phyloP scores from a whole-genome alignment of 2,888 invertebrate genomes.

The Cephalotes varians region DNA sequence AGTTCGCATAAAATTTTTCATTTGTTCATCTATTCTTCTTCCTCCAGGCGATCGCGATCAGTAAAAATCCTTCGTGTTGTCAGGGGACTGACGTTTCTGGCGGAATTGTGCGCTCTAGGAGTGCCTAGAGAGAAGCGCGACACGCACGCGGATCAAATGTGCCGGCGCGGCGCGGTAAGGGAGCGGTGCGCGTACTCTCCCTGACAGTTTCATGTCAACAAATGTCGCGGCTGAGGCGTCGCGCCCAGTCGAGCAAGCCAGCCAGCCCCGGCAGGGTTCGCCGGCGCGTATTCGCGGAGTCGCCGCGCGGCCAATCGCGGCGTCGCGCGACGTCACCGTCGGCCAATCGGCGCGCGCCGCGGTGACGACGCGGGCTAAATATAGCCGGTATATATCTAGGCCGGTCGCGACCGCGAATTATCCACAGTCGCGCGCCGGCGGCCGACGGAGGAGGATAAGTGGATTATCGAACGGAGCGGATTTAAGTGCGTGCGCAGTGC shows the following conservation, averaged over 20 bases:
- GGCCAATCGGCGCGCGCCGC: conserved; percentile 75
- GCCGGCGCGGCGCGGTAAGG: conserved; percentile 32
- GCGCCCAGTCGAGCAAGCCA: conserved; percentile 68
- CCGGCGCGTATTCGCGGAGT: conserved; percentile 73
- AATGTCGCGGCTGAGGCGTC: conserved; percentile 78
- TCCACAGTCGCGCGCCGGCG: conserved; percentile 85
- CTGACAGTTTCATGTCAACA: conserved; percentile 84
- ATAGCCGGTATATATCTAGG: conserved; percentile 85
- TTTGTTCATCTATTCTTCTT: neutral
- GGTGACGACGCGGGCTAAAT: conserved; percentile 83
- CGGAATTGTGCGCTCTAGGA: conserved; percentile 34
- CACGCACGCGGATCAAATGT: conserved; percentile 38
- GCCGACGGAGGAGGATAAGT: conserved; percentile 77
- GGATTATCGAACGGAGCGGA: conserved; percentile 17
- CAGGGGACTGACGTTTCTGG: conserved; percentile 25
- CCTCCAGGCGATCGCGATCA: too few species aligned
- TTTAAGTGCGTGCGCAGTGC: conserved; percentile 39
- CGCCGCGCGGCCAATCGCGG: conserved; percentile 70
- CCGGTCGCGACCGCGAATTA: conserved; percentile 83
- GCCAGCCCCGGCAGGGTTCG: conserved; percentile 56
- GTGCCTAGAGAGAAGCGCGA: conserved; percentile 24
- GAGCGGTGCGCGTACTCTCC: conserved; percentile 65
- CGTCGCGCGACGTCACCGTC: conserved; percentile 75
- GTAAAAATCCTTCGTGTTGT: neutral
- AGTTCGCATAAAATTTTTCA: neutral